phyloP scores from a whole-genome alignment of 53 echinoderm and acorn worm genomes.

The Temnopleurus reevesii region DNA sequence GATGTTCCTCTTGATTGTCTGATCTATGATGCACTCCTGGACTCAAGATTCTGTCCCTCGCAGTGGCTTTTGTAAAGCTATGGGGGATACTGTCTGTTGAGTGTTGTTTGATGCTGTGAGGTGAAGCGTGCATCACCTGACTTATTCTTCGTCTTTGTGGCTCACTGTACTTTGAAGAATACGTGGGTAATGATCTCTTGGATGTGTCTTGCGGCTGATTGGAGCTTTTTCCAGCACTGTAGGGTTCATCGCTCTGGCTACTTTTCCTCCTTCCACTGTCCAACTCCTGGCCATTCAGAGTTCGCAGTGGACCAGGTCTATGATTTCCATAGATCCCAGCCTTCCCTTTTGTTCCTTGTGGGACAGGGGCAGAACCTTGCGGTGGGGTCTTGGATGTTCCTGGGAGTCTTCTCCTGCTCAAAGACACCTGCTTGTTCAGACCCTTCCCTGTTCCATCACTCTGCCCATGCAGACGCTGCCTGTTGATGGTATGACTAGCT shows the following conservation, averaged over 20 bases:
- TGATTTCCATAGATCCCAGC: not conserved
- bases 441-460: not conserved
- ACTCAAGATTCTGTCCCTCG: not conserved
- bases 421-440: not conserved
- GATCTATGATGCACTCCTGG: not conserved
- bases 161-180: not conserved
- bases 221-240: not conserved
- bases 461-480: constrained; percentile 23
- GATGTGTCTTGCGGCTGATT: not conserved
- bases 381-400: constrained; percentile 28
- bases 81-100: too few species aligned
- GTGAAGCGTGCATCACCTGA: not conserved
- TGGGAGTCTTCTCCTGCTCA: not conserved
- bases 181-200: not conserved
- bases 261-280: not conserved
- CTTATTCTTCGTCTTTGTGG: not conserved
- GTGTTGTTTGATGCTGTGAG: not conserved
- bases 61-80: too few species aligned
- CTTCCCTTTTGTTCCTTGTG: not conserved
- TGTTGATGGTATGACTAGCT: not conserved
- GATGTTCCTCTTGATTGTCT: not conserved
- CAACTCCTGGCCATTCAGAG: constrained; percentile 66
- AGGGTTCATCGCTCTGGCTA: not conserved
- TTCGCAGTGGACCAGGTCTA: constrained; percentile 76
- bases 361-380: not conserved